Conservation (phyloP, 2,888 invertebrate genomes). For the Ophion ellenae region DNA sequence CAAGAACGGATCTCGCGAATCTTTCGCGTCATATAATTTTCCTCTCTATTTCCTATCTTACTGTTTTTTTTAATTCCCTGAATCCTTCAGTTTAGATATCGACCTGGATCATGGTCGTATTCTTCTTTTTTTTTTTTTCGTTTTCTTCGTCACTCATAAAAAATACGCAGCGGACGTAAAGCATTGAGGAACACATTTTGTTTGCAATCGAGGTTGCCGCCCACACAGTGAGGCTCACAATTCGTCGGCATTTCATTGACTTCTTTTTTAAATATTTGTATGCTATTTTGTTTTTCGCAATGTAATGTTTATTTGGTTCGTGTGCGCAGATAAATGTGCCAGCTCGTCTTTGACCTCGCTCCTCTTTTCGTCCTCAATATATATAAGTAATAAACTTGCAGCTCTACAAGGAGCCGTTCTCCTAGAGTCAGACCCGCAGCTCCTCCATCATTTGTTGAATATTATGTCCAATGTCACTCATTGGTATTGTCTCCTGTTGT, state of each 20-base stretch:
- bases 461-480: slow-evolving; percentile 87
- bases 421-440: slow-evolving; percentile 90
- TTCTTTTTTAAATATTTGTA: not conserved
- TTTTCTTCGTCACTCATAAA: slow-evolving; percentile 19
- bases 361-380: slow-evolving; percentile 2
- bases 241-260: not conserved
- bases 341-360: not conserved
- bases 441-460: slow-evolving; percentile 89
- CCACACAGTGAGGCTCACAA: not conserved
- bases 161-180: slow-evolving; percentile 60
- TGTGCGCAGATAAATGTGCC: not conserved
- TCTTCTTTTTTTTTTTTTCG: slow-evolving; percentile 3
- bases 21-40: not conserved
- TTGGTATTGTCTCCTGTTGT: slow-evolving; percentile 89
- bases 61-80: not conserved
- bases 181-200: slow-evolving; percentile 58
- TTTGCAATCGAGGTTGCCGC: not conserved
- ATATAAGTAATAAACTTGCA: slow-evolving; percentile 49
- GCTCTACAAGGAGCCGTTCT: slow-evolving; percentile 70
- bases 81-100: not conserved
- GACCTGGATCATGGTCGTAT: not conserved
- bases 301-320: not conserved
- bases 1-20: not conserved
- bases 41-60: not conserved
- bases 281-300: not conserved